Evolutionary conservation across 2,888 invertebrate genomes (phyloP).

Genomic region (Chrysolina haemoptera): DNA sequence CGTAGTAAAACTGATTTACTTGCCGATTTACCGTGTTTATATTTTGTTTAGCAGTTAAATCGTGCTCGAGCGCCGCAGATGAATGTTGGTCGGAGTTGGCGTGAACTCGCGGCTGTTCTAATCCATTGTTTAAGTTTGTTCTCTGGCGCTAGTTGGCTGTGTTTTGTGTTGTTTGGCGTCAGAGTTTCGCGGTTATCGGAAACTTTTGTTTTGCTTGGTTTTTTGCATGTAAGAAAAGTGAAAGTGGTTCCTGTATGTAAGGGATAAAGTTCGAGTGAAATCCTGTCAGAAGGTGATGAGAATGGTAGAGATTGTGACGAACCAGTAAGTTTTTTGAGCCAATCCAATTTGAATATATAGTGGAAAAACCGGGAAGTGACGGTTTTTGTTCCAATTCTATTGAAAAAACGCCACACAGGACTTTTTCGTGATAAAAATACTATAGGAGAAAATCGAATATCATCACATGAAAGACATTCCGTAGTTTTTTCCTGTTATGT

Average conservation of each 20-base stretch:
- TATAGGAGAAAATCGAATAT: no score
- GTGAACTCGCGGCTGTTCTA: slow-evolving; percentile 15
- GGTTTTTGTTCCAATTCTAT: no score
- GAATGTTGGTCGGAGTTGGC: not conserved
- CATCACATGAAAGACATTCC: no score
- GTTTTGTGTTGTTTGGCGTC: not conserved
- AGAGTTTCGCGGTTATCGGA: not conserved
- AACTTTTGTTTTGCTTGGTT: not conserved
- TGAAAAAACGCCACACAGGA: no score
- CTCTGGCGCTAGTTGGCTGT: not conserved
- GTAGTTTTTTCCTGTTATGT: no score
- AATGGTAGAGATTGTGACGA: slow-evolving; percentile 10
- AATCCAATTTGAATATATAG: no score
- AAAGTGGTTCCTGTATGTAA: not conserved
- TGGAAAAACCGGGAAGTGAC: not conserved
- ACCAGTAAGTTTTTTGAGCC: slow-evolving; percentile 1
- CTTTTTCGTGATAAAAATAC: no score
- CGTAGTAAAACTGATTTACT: slow-evolving; percentile 49
- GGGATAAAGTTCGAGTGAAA: slow-evolving; percentile 3
- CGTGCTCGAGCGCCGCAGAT: slow-evolving; percentile 14
- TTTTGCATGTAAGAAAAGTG: not conserved
- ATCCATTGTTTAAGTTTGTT: slow-evolving; percentile 14
- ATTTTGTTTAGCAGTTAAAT: slow-evolving; percentile 40
- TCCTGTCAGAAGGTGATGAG: not conserved
- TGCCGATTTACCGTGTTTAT: slow-evolving; percentile 51